A percentile compares a stretch with the other conserved stretches of the same genome.
These are phyloP conservation scores for Carassius carassius DNA, from an alignment of 2,113 vertebrate species.

Conservation along the genomic window DNA sequence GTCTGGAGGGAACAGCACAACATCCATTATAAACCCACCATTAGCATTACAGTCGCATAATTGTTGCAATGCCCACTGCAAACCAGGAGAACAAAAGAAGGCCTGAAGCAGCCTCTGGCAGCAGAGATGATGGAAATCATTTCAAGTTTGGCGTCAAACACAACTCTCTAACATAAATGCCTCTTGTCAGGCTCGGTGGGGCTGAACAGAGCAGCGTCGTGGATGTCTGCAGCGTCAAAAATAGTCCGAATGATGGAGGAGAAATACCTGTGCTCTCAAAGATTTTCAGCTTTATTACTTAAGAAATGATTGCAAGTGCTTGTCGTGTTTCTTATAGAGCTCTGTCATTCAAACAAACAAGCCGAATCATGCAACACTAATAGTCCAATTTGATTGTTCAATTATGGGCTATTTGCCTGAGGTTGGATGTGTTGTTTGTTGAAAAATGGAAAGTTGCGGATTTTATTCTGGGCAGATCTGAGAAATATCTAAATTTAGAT, in stretches of 20 bases:
- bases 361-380: constrained; percentile 43
- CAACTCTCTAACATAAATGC: constrained; percentile 41
- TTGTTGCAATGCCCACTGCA: constrained; percentile 33
- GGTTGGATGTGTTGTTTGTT: constrained; percentile 29
- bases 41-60: constrained; percentile 42
- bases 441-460: constrained; percentile 28
- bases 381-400: constrained; percentile 51
- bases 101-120: constrained; percentile 16
- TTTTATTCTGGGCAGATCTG: constrained; percentile 37
- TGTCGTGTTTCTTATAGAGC: constrained; percentile 37
- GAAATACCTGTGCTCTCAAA: constrained; percentile 8
- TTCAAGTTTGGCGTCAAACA: constrained; percentile 21
- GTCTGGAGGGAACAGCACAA: constrained; percentile 27
- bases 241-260: constrained; percentile 20
- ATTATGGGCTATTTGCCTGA: constrained; percentile 36
- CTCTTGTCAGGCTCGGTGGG: constrained; percentile 37
- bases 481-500: constrained; percentile 49
- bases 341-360: constrained; percentile 51
- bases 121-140: constrained; percentile 32
- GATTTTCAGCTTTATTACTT: constrained; percentile 26
- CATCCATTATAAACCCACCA: constrained; percentile 29
- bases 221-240: constrained; percentile 19
- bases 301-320: constrained; percentile 34
- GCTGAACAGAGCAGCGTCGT: not conserved
- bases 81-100: constrained; percentile 32